These are phyloP conservation scores for Apis mellifera DNA, from an alignment of 1,140 invertebrate species.

Conservation along the genomic window DNA sequence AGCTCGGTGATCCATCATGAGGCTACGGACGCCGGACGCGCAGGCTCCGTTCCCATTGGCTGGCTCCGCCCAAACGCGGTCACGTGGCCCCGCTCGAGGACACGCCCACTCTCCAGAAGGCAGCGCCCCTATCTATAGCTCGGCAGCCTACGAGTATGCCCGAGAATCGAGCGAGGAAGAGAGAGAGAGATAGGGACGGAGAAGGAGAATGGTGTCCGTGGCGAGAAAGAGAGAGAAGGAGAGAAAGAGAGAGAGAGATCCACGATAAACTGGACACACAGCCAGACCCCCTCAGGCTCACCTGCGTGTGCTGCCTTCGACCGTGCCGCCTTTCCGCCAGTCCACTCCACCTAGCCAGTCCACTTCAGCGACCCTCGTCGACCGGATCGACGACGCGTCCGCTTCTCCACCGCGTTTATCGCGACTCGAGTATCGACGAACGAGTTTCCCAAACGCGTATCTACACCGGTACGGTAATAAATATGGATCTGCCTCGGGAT, in stretches of 20 bases:
- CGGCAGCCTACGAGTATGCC: constrained; percentile 41
- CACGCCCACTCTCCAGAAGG: constrained; percentile 57
- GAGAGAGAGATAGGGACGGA: background rate
- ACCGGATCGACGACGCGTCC: constrained; percentile 57
- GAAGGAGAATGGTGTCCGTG: background rate
- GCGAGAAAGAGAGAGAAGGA: background rate
- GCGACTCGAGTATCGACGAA: constrained; percentile 20
- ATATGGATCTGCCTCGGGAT: constrained; percentile 40
- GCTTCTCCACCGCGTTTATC: constrained; percentile 16
- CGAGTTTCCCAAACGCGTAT: constrained; percentile 4
- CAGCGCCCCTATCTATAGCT: constrained; percentile 53
- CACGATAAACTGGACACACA: constrained; percentile 48
- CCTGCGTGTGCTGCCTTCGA: constrained; percentile 72
- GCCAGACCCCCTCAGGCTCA: constrained; percentile 67
- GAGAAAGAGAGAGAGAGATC: background rate
- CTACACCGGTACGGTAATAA: background rate
- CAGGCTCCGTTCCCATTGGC: constrained; percentile 71
- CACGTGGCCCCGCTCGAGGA: constrained; percentile 69
- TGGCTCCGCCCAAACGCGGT: constrained; percentile 69
- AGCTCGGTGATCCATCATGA: constrained; percentile 79
- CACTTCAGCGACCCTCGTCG: constrained; percentile 66
- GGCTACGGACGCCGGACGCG: constrained; percentile 71
- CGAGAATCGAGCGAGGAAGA: background rate
- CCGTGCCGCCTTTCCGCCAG: constrained; percentile 64
- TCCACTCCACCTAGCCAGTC: constrained; percentile 70